These are phyloP conservation scores for Neosalanx taihuensis DNA, from an alignment of 2,797 vertebrate genomes.

Conservation along the genomic window DNA sequence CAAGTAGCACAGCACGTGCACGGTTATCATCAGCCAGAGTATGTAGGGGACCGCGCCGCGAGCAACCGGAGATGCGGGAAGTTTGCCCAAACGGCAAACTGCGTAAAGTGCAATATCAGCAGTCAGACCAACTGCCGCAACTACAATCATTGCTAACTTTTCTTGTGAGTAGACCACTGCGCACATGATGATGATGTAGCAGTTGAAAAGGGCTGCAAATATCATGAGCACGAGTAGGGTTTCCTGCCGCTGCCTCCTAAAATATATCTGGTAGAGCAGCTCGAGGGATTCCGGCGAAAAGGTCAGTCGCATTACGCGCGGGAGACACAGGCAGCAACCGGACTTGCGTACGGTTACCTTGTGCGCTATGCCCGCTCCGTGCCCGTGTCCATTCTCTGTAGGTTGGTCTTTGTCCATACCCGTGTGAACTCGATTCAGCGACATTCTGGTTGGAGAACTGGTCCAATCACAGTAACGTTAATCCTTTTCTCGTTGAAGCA, in stretches of 20 bases:
- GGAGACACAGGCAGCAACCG: constrained; percentile 75
- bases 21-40: constrained; percentile 82
- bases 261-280: constrained; percentile 90
- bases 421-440: constrained; percentile 66
- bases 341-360: constrained; percentile 75
- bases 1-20: constrained; percentile 84
- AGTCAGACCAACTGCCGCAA: constrained; percentile 69
- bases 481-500: background rate
- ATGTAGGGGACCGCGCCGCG: constrained; percentile 77
- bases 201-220: constrained; percentile 88
- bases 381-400: constrained; percentile 62
- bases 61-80: constrained; percentile 63
- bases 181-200: constrained; percentile 84
- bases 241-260: constrained; percentile 87
- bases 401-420: constrained; percentile 71
- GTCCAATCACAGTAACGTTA: background rate
- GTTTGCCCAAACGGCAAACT: constrained; percentile 68
- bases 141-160: constrained; percentile 73
- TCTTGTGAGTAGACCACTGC: constrained; percentile 76
- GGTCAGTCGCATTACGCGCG: constrained; percentile 76
- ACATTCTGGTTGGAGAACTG: constrained; percentile 64
- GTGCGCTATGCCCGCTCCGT: constrained; percentile 57
- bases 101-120: constrained; percentile 73
- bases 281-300: constrained; percentile 87
- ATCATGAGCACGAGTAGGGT: constrained; percentile 81